Evolutionary conservation across 1,140 invertebrate species (phyloP).

Genomic region (Eupeodes corollae): DNA sequence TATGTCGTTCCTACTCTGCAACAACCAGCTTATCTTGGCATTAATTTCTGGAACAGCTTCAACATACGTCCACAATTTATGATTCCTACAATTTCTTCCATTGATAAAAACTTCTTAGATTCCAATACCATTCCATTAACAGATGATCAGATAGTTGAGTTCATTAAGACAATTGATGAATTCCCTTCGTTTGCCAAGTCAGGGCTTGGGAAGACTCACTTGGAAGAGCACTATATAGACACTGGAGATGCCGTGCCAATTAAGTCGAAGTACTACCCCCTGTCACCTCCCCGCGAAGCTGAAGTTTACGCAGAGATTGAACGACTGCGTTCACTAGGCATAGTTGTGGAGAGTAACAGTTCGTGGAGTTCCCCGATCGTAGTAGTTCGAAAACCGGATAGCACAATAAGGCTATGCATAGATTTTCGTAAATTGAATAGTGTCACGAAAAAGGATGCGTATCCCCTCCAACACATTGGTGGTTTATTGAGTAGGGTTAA

Average conservation of each 20-base stretch:
- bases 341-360: neutral
- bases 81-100: neutral
- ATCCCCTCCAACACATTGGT: neutral
- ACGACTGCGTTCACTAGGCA: conserved; percentile 1
- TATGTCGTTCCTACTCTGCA: neutral
- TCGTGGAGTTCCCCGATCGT: neutral
- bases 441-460: neutral
- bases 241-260: conserved; percentile 17
- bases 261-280: conserved; percentile 14
- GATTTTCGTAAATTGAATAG: neutral
- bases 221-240: conserved; percentile 20
- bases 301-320: neutral
- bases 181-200: neutral
- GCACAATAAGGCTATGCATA: too few relatives aligned
- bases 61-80: neutral
- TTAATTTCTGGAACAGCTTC: neutral
- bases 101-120: too few relatives aligned
- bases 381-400: too few relatives aligned
- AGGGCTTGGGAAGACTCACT: conserved; percentile 3
- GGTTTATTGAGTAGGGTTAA: neutral
- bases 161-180: neutral
- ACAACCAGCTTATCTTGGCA: neutral
- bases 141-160: neutral
- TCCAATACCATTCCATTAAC: neutral
- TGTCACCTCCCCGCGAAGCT: conserved; percentile 5